Percentiles rank a stretch among this genome's conserved stretches.
Conservation (phyloP, 2,113 vertebrate species). For the Tenrec ecaudatus region DNA sequence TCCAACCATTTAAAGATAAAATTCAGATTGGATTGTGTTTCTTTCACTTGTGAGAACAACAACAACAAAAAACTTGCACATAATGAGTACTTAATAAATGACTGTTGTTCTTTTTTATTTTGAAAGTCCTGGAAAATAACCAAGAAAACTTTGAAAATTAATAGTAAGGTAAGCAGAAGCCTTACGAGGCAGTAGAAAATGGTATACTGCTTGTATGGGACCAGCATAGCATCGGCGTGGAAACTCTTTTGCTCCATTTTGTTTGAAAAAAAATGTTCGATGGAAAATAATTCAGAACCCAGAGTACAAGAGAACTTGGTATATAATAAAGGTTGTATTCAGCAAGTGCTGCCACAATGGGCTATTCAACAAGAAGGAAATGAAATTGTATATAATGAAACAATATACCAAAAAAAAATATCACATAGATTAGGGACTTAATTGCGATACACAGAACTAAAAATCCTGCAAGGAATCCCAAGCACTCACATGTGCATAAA, state of each 20-base stretch:
- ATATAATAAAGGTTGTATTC: background rate
- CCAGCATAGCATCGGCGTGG: background rate
- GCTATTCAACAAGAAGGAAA: slow-evolving; percentile 33
- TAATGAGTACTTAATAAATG: background rate
- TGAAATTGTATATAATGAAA: slow-evolving; percentile 9
- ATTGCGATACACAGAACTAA: background rate
- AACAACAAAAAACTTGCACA: background rate
- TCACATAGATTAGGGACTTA: background rate
- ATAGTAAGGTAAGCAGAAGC: background rate
- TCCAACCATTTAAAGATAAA: background rate
- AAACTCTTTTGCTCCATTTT: background rate
- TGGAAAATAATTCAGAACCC: slow-evolving; percentile 8
- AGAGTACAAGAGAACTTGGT: background rate
- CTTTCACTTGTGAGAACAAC: background rate
- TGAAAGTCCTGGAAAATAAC: background rate
- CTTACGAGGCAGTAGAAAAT: background rate
- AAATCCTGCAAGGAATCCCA: background rate
- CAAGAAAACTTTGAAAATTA: slow-evolving; percentile 1
- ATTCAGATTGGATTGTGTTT: background rate
- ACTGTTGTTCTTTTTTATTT: background rate
- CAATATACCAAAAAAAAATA: slow-evolving; percentile 54
- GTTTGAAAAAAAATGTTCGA: background rate
- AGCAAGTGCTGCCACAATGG: background rate
- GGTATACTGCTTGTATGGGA: background rate
- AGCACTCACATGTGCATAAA: background rate